Conservation (phyloP, 2,888 invertebrate species). For the Orthosia gothica region DNA sequence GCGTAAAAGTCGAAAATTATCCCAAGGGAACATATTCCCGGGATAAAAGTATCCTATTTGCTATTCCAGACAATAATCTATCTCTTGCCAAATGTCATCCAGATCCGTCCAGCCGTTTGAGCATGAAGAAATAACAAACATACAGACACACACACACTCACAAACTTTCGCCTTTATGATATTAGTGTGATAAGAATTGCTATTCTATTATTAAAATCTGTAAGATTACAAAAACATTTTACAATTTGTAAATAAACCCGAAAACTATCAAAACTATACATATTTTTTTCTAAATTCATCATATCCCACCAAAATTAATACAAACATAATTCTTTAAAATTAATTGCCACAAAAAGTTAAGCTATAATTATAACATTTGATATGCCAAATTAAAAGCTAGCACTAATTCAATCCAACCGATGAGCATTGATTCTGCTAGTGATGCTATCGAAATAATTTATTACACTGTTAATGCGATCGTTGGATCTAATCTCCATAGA, state of each 20-base stretch:
- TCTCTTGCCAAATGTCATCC: no score
- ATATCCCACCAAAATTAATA: no score
- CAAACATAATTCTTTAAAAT: neutral
- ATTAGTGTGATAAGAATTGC: neutral
- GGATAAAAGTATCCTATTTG: no score
- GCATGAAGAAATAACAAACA: no score
- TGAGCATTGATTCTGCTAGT: constrained; percentile 30
- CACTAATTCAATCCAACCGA: constrained; percentile 37
- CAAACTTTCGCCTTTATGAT: no score
- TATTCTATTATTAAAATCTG: neutral
- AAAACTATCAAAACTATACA: neutral
- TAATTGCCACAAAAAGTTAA: neutral
- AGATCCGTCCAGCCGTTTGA: no score
- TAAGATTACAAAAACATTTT: no score
- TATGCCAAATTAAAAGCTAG: constrained; percentile 23
- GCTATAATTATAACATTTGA: constrained; percentile 9
- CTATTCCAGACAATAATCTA: no score
- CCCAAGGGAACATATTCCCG: no score
- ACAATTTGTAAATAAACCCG: neutral
- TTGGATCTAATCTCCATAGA: constrained; percentile 52
- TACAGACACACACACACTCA: no score
- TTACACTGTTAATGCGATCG: constrained; percentile 55
- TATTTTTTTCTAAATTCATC: neutral
- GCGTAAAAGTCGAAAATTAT: no score
- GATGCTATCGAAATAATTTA: constrained; percentile 61